Percentiles rank a stretch among this genome's conserved stretches.
phyloP scores from a whole-genome alignment of 1,140 invertebrate genomes.

The Bombus turneri region DNA sequence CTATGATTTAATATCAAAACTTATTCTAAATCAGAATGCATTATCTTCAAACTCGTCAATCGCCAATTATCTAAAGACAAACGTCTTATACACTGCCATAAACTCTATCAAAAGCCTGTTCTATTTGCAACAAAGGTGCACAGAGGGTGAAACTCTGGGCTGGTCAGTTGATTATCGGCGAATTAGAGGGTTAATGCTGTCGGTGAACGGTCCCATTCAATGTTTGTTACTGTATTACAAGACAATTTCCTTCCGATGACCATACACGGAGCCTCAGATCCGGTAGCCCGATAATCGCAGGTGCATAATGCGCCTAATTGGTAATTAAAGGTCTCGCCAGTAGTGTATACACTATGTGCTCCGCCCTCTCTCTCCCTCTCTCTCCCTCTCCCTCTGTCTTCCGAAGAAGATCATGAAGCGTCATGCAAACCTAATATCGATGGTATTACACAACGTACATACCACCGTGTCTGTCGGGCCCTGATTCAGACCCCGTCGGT shows the following conservation, averaged over 20 bases:
- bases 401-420: conserved; percentile 11
- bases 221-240: conserved; percentile 46
- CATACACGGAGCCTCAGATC: conserved; percentile 48
- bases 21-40: not conserved
- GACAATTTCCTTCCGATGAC: conserved; percentile 42
- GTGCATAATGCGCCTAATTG: conserved; percentile 69
- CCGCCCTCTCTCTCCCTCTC: too few species aligned
- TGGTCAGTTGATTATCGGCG: not conserved
- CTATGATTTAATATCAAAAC: not conserved
- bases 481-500: not conserved
- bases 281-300: conserved; percentile 64
- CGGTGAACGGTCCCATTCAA: not conserved
- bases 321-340: conserved; percentile 67
- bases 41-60: not conserved
- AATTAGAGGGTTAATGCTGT: conserved; percentile 2
- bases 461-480: not conserved
- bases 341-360: conserved; percentile 1
- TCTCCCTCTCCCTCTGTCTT: not conserved
- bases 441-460: conserved; percentile 24
- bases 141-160: not conserved
- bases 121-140: not conserved
- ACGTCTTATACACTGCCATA: not conserved
- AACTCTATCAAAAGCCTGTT: not conserved
- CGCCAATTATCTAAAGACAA: not conserved
- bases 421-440: conserved; percentile 54